Conservation (phyloP, 2,888 invertebrate genomes). For the Spatulosminthurus flaviceps region DNA sequence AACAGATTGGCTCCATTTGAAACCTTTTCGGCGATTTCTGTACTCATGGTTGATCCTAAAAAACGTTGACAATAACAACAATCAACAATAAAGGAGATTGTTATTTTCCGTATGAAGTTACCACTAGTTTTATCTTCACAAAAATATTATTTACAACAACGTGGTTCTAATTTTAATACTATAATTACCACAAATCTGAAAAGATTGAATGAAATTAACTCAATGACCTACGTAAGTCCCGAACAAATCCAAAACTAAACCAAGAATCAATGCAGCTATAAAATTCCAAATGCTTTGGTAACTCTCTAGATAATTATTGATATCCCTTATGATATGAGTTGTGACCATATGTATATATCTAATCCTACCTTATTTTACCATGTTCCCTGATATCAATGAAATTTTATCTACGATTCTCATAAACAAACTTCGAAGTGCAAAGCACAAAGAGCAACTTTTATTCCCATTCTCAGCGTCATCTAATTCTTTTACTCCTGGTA, state of each 20-base stretch:
- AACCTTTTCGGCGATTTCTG: slow-evolving; percentile 1
- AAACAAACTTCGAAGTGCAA: neutral
- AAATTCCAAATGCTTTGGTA: neutral
- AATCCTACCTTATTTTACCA: neutral
- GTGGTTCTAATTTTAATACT: too few relatives aligned
- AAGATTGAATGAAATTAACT: neutral
- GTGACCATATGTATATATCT: neutral
- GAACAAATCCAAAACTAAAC: neutral
- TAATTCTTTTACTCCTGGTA: neutral
- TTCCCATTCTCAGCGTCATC: neutral
- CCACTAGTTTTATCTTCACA: neutral
- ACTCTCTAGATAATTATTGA: neutral
- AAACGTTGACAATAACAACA: neutral
- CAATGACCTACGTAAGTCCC: neutral
- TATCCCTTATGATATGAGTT: neutral
- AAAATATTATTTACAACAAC: neutral
- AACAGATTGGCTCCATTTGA: neutral
- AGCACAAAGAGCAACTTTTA: neutral
- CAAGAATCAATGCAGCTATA: neutral
- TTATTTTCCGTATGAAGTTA: neutral
- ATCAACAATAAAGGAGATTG: too few relatives aligned
- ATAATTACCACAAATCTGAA: neutral
- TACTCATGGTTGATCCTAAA: slow-evolving; percentile 18
- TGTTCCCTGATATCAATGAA: slow-evolving; percentile 5
- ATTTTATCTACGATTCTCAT: neutral